Percentiles rank a stretch among this genome's conserved stretches.
Conservation (phyloP, 2,888 invertebrate species). For the Pachymerium ferrugineum region DNA sequence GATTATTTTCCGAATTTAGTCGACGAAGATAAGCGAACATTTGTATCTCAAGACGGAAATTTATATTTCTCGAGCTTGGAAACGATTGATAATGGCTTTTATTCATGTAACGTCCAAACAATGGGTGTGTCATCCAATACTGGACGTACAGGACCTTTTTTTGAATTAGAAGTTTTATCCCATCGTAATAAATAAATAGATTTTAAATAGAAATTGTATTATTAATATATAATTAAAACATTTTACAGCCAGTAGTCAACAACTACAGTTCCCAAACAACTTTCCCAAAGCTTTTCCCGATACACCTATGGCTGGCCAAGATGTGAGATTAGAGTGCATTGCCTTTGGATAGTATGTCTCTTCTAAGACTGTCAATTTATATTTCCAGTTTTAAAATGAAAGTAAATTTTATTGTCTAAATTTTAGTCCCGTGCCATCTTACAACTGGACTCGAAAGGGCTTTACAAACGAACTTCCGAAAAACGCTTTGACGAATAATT, state of each 20-base stretch:
- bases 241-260: conserved; percentile 71
- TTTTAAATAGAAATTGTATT: not conserved
- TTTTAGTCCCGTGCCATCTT: conserved; percentile 74
- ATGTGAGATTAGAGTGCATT: conserved; percentile 87
- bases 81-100: conserved; percentile 79
- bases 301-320: conserved; percentile 81
- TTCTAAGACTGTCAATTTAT: not conserved
- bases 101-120: conserved; percentile 79
- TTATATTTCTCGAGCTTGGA: conserved; percentile 91
- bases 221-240: not conserved
- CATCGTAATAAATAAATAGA: conserved; percentile 55
- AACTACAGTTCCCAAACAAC: conserved; percentile 84
- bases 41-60: conserved; percentile 89
- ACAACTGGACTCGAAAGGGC: conserved; percentile 76
- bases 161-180: conserved; percentile 71
- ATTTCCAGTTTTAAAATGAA: not conserved
- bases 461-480: conserved; percentile 66
- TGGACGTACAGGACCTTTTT: conserved; percentile 85
- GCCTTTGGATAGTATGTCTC: conserved; percentile 82
- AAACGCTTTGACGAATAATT: conserved; percentile 65
- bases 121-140: conserved; percentile 73
- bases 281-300: conserved; percentile 95
- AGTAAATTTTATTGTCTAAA: not conserved
- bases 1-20: conserved; percentile 86
- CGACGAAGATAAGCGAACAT: conserved; percentile 84